Evolutionary conservation across 2,888 invertebrate species (phyloP).

Genomic region (Habrosyne pyritoides): DNA sequence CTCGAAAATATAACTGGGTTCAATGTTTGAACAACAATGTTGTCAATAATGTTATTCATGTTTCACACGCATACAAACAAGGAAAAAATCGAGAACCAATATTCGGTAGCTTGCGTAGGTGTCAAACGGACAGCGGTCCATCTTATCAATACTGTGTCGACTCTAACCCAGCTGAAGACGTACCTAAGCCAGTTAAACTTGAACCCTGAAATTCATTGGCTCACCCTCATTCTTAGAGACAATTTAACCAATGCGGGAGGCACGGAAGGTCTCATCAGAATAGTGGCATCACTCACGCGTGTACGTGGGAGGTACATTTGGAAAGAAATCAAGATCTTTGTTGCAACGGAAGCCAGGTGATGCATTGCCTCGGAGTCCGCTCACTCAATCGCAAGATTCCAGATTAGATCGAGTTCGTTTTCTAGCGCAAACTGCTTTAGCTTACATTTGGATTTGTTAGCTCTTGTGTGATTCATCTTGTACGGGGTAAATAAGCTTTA

Average conservation of each 20-base stretch:
- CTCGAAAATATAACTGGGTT: neutral
- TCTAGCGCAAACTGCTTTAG: constrained; percentile 66
- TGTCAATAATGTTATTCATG: constrained; percentile 1
- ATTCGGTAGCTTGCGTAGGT: constrained; percentile 69
- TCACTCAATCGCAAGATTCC: constrained; percentile 67
- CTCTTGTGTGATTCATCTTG: constrained; percentile 52
- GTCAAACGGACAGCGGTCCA: constrained; percentile 64
- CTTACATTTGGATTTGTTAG: constrained; percentile 58
- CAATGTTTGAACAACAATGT: constrained; percentile 4
- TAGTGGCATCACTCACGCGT: constrained; percentile 62
- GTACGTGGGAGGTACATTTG: constrained; percentile 77
- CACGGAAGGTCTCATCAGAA: constrained; percentile 46
- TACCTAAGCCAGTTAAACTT: constrained; percentile 42
- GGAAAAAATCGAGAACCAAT: constrained; percentile 42
- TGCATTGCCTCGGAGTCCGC: constrained; percentile 69
- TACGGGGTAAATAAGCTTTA: constrained; percentile 12
- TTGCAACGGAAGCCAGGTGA: constrained; percentile 80
- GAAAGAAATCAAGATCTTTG: constrained; percentile 76
- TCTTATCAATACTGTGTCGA: constrained; percentile 56
- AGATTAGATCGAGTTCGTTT: constrained; percentile 74
- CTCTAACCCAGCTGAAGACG: constrained; percentile 57
- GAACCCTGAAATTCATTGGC: constrained; percentile 38
- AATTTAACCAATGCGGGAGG: constrained; percentile 29
- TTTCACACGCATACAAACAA: constrained; percentile 12
- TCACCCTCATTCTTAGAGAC: constrained; percentile 22